These are phyloP conservation scores for Hiodon tergisus DNA, from an alignment of 2,113 vertebrate genomes.

Conservation along the genomic window DNA sequence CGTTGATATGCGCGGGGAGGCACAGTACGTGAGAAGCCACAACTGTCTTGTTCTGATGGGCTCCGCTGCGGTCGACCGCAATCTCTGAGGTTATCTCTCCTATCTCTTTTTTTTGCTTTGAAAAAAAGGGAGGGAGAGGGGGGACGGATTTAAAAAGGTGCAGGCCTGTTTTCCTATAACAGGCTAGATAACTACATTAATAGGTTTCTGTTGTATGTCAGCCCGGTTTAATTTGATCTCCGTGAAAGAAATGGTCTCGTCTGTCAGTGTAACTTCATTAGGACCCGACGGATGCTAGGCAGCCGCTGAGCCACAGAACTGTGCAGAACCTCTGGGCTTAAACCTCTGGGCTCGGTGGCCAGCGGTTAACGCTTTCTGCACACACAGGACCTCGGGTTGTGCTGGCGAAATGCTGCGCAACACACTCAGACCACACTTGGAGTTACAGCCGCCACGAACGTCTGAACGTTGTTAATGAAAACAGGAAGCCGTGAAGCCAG, in stretches of 20 bases:
- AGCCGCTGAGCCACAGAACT: slow-evolving; percentile 41
- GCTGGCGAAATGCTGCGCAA: too few species aligned
- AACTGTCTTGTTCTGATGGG: slow-evolving; percentile 17
- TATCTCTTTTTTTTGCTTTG: slow-evolving; percentile 50
- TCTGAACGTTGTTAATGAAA: slow-evolving; percentile 29
- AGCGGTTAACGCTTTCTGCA: slow-evolving; percentile 11
- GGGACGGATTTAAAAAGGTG: slow-evolving; percentile 67
- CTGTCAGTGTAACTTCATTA: slow-evolving; percentile 97
- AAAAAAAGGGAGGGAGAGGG: slow-evolving; percentile 41
- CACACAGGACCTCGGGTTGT: not conserved
- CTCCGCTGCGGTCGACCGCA: slow-evolving; percentile 13
- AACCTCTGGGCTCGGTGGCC: slow-evolving; percentile 12
- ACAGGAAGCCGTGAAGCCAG: slow-evolving; percentile 20
- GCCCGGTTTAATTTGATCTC: slow-evolving; percentile 88
- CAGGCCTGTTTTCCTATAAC: slow-evolving; percentile 75
- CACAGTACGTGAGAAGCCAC: not conserved
- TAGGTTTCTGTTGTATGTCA: slow-evolving; percentile 89
- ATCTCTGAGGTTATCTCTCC: slow-evolving; percentile 23
- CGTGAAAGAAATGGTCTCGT: slow-evolving; percentile 85
- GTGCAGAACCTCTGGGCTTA: slow-evolving; percentile 18
- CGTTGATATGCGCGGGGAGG: not conserved
- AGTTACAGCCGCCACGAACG: not conserved
- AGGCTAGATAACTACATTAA: slow-evolving; percentile 75
- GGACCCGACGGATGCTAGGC: slow-evolving; percentile 74
- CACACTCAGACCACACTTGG: too few species aligned